Conservation (phyloP, 1,140 invertebrate genomes). For the Pseudobourletiella spinata region DNA sequence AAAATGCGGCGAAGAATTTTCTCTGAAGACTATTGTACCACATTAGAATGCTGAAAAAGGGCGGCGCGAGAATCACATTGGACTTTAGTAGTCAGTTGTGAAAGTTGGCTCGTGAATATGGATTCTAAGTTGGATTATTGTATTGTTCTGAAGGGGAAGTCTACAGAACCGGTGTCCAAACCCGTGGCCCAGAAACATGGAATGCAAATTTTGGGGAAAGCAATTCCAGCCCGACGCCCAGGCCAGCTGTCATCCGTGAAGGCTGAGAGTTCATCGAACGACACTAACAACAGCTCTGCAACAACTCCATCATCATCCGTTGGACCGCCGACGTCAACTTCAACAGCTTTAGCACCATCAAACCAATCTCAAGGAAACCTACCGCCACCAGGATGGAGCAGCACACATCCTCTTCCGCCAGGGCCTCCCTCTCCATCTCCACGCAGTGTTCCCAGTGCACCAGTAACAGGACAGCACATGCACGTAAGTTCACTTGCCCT, state of each 20-base stretch:
- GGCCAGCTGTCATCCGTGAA: constrained; percentile 17
- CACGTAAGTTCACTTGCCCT: constrained; percentile 23
- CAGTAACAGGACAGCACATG: constrained; percentile 18
- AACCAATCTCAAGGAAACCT: constrained; percentile 3
- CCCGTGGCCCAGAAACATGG: constrained; percentile 33
- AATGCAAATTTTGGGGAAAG: constrained; percentile 35
- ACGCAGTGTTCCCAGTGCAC: constrained; percentile 22
- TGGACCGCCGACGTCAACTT: constrained; percentile 15
- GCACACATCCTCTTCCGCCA: constrained; percentile 8
- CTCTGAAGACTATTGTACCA: too few relatives aligned
- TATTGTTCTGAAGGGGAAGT: constrained; percentile 27
- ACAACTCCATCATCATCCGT: constrained; percentile 7
- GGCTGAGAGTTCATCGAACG: constrained; percentile 13
- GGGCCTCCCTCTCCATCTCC: constrained; percentile 16
- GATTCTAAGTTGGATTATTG: too few relatives aligned
- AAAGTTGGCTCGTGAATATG: too few relatives aligned
- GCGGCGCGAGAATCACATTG: too few relatives aligned
- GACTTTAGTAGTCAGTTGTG: too few relatives aligned
- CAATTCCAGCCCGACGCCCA: constrained; percentile 28
- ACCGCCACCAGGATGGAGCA: constrained; percentile 25
- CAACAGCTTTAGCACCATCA: constrained; percentile 9
- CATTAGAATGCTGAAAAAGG: too few relatives aligned
- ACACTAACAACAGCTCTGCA: constrained; percentile 10
- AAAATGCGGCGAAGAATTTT: too few relatives aligned
- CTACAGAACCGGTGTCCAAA: constrained; percentile 31